phyloP scores from a whole-genome alignment of 2,113 vertebrate species.

The Agelaius phoeniceus region DNA sequence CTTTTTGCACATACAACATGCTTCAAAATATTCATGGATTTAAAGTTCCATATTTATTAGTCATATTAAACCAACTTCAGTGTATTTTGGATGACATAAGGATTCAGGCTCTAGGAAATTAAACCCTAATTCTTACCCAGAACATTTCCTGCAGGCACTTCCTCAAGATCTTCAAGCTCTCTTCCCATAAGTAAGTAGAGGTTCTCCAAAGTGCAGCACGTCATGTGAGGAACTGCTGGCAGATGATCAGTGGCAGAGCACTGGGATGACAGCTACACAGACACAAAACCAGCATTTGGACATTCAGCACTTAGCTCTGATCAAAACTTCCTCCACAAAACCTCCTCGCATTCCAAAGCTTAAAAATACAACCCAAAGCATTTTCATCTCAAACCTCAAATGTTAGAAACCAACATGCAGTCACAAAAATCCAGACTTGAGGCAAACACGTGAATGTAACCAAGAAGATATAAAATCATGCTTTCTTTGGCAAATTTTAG shows the following conservation, averaged over 20 bases:
- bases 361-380: background rate
- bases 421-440: background rate
- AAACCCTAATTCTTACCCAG: conserved; percentile 77
- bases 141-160: conserved; percentile 92
- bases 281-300: background rate
- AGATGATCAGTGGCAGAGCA: conserved; percentile 69
- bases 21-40: background rate
- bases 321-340: background rate
- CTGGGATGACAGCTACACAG: conserved; percentile 78
- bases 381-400: background rate
- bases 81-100: background rate
- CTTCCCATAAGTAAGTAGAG: conserved; percentile 96
- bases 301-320: background rate
- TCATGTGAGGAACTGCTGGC: conserved; percentile 81
- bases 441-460: background rate
- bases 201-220: conserved; percentile 80
- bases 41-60: background rate
- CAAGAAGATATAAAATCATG: background rate
- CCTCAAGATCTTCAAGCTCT: conserved; percentile 89
- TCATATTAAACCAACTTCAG: background rate
- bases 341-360: background rate
- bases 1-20: background rate
- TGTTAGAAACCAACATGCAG: background rate
- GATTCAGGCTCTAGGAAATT: background rate
- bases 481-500: background rate